Conservation (phyloP, 1,140 invertebrate genomes). For the Ladona fulva region DNA sequence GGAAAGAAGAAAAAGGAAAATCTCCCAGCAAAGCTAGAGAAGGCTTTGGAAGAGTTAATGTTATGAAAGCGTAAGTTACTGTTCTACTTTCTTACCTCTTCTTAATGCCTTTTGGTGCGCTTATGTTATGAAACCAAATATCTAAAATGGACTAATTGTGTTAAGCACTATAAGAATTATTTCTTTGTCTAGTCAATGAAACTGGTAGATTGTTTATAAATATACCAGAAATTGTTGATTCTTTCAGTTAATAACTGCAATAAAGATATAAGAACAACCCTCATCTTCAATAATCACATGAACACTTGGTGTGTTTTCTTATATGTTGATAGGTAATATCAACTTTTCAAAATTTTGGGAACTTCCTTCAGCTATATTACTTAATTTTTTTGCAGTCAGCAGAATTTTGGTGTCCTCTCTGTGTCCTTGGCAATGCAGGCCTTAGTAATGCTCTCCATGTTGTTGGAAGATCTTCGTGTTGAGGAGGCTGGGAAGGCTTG, state of each 20-base stretch:
- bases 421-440: constrained; percentile 69
- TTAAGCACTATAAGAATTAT: too few relatives aligned
- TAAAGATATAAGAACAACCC: too few relatives aligned
- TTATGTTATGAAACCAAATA: too few relatives aligned
- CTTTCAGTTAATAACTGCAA: too few relatives aligned
- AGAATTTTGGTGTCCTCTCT: constrained; percentile 71
- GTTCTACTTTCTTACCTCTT: too few relatives aligned
- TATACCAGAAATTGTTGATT: too few relatives aligned
- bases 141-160: too few relatives aligned
- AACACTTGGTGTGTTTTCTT: too few relatives aligned
- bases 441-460: constrained; percentile 50
- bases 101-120: too few relatives aligned
- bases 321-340: not conserved
- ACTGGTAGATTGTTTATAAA: too few relatives aligned
- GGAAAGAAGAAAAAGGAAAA: constrained; percentile 53
- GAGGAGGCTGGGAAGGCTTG: constrained; percentile 31
- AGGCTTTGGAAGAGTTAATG: constrained; percentile 44
- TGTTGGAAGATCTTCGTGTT: constrained; percentile 58
- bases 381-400: constrained; percentile 42
- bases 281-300: too few relatives aligned
- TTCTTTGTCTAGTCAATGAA: too few relatives aligned
- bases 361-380: not conserved
- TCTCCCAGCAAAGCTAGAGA: constrained; percentile 57
- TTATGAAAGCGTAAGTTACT: constrained; percentile 56
- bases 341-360: constrained; percentile 11